phyloP scores from a whole-genome alignment of 2,888 invertebrate species.

The Colostygia pectinataria region DNA sequence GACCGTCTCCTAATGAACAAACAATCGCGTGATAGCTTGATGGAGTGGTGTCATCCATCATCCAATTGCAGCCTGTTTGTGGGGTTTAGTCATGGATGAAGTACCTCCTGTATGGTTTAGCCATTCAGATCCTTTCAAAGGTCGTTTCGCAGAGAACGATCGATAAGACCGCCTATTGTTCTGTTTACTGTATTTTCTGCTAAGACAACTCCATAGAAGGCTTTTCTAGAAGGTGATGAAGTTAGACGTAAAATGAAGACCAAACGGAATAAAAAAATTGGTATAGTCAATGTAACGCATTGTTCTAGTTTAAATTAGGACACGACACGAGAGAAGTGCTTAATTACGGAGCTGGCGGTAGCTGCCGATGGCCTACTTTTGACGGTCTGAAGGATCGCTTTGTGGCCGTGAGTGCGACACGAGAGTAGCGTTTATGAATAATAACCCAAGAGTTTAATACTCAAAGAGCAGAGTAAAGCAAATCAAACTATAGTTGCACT shows the following conservation, averaged over 20 bases:
- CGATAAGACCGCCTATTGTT: no score
- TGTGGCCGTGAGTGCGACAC: neutral
- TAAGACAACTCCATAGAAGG: no score
- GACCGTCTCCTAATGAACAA: conserved; percentile 13
- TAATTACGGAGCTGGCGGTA: conserved; percentile 3
- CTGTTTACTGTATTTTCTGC: no score
- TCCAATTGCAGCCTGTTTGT: neutral
- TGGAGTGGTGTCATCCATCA: conserved; percentile 20
- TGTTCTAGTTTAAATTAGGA: conserved; percentile 14
- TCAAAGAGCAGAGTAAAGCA: no score
- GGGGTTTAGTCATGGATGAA: neutral
- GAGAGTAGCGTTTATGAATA: neutral
- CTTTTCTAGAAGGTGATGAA: neutral
- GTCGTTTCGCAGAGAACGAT: no score
- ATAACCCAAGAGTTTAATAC: no score
- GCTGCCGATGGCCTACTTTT: conserved; percentile 14
- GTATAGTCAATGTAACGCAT: neutral
- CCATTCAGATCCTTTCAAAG: no score
- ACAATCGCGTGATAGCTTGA: conserved; percentile 5
- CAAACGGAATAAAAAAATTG: neutral
- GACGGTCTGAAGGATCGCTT: conserved; percentile 3
- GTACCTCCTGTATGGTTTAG: no score
- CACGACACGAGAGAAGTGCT: conserved; percentile 12
- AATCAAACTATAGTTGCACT: no score
- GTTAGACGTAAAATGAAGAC: neutral